Conservation (phyloP, 2,797 vertebrate species). For the Oryzias dopingdopingensis region DNA sequence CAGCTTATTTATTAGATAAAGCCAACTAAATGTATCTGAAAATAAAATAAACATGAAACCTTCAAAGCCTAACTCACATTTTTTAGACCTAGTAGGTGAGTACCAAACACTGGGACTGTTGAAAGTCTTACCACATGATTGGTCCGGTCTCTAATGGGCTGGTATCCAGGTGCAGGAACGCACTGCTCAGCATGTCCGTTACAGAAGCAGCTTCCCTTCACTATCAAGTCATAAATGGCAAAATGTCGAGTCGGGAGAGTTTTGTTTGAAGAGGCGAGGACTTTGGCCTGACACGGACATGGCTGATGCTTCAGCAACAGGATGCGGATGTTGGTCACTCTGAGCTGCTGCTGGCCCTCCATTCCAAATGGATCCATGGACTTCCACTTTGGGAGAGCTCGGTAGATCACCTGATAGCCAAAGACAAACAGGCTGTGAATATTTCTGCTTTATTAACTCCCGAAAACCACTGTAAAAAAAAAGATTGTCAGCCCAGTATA, state of each 20-base stretch:
- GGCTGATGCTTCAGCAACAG: conserved; percentile 82
- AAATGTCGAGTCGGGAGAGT: conserved; percentile 77
- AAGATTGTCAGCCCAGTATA: too few species aligned
- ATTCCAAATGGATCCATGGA: conserved; percentile 85
- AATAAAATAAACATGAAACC: too few species aligned
- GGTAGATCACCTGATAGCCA: conserved; percentile 88
- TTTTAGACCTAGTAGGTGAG: too few species aligned
- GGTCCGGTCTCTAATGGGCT: conserved; percentile 70
- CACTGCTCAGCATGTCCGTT: conserved; percentile 94
- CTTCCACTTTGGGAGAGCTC: conserved; percentile 85
- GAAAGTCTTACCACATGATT: conserved; percentile 84
- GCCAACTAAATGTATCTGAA: too few species aligned
- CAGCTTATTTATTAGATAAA: too few species aligned
- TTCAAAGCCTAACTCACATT: too few species aligned
- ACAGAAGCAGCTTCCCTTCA: conserved; percentile 97
- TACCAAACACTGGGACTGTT: too few species aligned
- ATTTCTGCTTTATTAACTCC: too few species aligned
- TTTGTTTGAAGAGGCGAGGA: conserved; percentile 25
- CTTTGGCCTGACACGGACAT: conserved; percentile 83
- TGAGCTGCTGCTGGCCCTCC: conserved; percentile 84
- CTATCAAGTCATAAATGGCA: conserved; percentile 92
- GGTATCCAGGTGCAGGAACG: conserved; percentile 80
- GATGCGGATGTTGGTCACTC: conserved; percentile 91
- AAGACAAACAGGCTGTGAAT: conserved; percentile 4
- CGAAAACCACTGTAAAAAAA: too few species aligned